Evolutionary conservation across 2,888 invertebrate genomes (phyloP), one percentile per base, ranked within the genome.

Genomic region (Cacoxenus indagator): DNA sequence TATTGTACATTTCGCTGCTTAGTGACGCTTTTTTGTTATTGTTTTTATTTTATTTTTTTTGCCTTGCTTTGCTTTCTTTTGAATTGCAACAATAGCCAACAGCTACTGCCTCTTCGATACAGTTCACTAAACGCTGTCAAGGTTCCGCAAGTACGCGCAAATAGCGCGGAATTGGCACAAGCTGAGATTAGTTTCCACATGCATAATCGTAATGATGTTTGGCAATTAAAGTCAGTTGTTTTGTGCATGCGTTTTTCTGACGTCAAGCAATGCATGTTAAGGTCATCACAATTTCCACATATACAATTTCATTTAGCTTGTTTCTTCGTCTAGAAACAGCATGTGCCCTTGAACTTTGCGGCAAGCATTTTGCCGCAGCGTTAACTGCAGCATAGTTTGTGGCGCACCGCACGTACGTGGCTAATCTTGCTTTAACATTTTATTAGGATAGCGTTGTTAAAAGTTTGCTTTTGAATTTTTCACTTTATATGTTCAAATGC

Each of bases 121-220:
- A 76, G 76, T 83, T 79, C 72, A 75, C 71, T 64, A 75, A 71
- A 73, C 84, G 72, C 45, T 55, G 76, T 82, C 78, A 82, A 82
- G 82, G 81, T 66, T 68, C 27, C n/a, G 4, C 11, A 26, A n/a
- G n/a, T 37, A 14, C 2, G 14, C 14, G 2, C 37, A 37, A 37
- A 37, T 8, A 11, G 37, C 37, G 37, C 37, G 8, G 5, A 37
- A 37, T 37, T 37, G 14, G 37, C 37, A 37, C 37, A 37, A 37
- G 37, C 37, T 37, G 9, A 37, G 37, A 37, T 37, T 37, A 37
- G 37, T 37, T 37, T 4, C 37, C 8, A 37, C 37, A 37, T 37
- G 1, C 2, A 37, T 8, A 37, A 37, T 37, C n/a, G n/a, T n/a
- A n/a, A 37, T 37, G 8, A 8, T 14, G 5, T 14, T 37, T 37